Conservation (phyloP, 2,797 vertebrate genomes). For the Gadopsis marmoratus region DNA sequence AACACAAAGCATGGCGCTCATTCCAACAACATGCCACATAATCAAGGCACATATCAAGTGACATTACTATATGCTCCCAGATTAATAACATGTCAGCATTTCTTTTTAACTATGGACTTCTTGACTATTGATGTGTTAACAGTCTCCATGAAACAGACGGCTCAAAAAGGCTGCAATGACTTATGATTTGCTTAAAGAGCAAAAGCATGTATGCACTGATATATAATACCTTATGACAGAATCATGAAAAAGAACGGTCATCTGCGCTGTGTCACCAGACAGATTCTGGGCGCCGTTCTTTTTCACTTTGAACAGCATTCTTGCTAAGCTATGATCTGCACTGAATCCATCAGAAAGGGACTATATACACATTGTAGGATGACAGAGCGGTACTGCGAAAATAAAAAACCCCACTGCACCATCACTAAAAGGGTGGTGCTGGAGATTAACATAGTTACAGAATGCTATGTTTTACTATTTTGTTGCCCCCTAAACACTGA, state of each 20-base stretch:
- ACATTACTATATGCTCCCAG: background rate
- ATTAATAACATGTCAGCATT: background rate
- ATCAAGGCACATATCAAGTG: background rate
- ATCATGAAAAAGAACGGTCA: background rate
- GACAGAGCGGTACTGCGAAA: background rate
- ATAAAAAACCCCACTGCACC: background rate
- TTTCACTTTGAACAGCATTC: constrained; percentile 21
- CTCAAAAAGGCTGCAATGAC: constrained; percentile 4
- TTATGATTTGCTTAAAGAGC: constrained; percentile 7
- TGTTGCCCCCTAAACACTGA: background rate
- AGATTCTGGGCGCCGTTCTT: constrained; percentile 35
- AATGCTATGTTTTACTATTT: constrained; percentile 2
- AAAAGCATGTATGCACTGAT: background rate
- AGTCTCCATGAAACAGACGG: constrained; percentile 5
- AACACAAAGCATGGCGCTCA: background rate
- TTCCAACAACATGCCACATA: background rate
- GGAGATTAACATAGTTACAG: constrained; percentile 25
- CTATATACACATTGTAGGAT: constrained; percentile 22
- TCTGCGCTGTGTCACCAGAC: constrained; percentile 54
- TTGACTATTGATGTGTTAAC: background rate
- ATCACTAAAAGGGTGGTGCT: background rate
- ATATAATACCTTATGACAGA: constrained; percentile 13
- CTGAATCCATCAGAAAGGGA: constrained; percentile 37
- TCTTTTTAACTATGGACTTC: background rate
- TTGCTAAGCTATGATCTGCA: constrained; percentile 32